Evolutionary conservation across 2,888 invertebrate species (phyloP).

Genomic region (Eulithis prunata): DNA sequence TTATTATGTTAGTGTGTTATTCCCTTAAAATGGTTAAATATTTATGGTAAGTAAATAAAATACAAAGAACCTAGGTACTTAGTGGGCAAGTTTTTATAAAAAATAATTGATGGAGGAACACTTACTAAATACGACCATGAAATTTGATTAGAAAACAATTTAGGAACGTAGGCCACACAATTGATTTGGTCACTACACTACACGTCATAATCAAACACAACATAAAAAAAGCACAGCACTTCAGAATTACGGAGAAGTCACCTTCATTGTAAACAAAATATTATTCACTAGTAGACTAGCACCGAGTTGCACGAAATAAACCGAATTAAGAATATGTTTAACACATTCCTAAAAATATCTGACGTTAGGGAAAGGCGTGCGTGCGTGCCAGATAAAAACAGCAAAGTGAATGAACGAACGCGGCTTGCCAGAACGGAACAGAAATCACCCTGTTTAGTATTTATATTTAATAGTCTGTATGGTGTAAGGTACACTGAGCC

Average conservation of each 20-base stretch:
- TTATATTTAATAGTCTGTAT: neutral
- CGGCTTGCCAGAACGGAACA: constrained; percentile 12
- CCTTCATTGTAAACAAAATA: neutral
- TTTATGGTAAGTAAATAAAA: too few species aligned
- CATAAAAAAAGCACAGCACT: neutral
- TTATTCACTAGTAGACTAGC: constrained; percentile 23
- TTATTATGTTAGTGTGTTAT: too few species aligned
- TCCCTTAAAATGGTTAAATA: too few species aligned
- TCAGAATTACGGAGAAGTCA: too few species aligned
- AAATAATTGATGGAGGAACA: neutral
- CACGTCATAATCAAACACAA: neutral
- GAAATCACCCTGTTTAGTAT: neutral
- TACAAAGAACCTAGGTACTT: too few species aligned
- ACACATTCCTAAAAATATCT: constrained; percentile 20
- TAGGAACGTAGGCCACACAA: constrained; percentile 7
- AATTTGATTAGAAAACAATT: constrained; percentile 15
- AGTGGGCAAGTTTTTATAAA: too few species aligned
- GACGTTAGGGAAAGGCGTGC: constrained; percentile 20
- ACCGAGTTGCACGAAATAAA: constrained; percentile 13
- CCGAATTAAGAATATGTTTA: neutral
- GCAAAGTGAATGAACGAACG: constrained; percentile 17
- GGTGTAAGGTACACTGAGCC: too few species aligned
- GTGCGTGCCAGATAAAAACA: constrained; percentile 12
- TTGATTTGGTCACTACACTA: constrained; percentile 12
- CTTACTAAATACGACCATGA: constrained; percentile 5